Evolutionary conservation across 2,113 vertebrate genomes (phyloP), one percentile per base, ranked within the genome.

Genomic region (Scopus umbretta): DNA sequence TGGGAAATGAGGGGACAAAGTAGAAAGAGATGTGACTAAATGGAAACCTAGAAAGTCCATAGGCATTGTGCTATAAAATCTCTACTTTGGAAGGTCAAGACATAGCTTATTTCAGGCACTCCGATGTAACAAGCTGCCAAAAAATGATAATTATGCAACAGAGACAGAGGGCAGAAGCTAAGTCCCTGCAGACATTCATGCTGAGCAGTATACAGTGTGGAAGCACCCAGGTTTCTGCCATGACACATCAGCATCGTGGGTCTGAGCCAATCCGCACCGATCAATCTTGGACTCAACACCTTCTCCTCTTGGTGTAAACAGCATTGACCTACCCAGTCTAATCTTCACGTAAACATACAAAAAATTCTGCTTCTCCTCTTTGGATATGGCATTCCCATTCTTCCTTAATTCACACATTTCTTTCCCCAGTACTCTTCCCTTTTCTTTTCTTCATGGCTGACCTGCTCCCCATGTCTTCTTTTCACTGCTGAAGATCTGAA

Each of bases 231-330:
- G 21, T 20, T 62, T 62, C 18, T 55, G 53, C 49, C n/a, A 18
- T 0, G n/a, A 34, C 25, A 50, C 14, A 17, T 18, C 0, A 1
- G 21, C 11, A 2, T 10, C 0, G 1, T 9, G 43, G 7, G 6
- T 10, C 50, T 42, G 17, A 22, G 32, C 5, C 30, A 74, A n/a
- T 16, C 49, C 0, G 0, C 56, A 75, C 17, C 30, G 26, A 17
- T 10, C 19, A 8, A 43, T 50, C 36, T 50, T 1, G 1, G 17
- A 65, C 18, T 2, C 17, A 20, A 10, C 4, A 66, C 8, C 3
- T 4, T 38, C 45, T 62, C 11, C 32, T 47, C 23, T 74, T 6
- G 36, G 13, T 14, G 43, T 12, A 45, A 78, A 63, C 21, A 73
- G 16, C 21, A 68, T 0, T 70, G 59, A 30, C 27, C 14, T 56